Base-by-base conservation (phyloP, 2,113 vertebrate genomes). In the Podarcis muralis region DNA sequence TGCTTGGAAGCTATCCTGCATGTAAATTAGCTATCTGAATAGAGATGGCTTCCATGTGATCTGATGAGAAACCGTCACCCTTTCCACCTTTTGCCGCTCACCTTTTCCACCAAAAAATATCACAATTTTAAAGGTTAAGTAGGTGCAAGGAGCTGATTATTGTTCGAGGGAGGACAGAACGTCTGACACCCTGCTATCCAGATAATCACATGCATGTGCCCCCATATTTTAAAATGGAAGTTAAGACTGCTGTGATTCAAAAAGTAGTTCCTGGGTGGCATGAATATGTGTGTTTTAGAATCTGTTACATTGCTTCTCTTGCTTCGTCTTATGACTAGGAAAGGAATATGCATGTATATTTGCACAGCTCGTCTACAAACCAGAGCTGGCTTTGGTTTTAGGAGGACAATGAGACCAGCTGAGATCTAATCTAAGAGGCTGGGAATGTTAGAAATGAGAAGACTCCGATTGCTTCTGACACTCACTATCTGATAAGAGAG, bases 391-490 rank as follows among this genome's bases (percentile, higher is more conserved):
- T 69, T 53, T 86, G 76, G 62, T 43, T 86, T 48, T 68, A 78
- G 23, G 20, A 87, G 23, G 32, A 71, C 57, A 80, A 80, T 69
- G 43, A 87, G n/a, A 2, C n/a, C 15, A 18, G 43, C 53, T 69
- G 76, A 80, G 22, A 89, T 77, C 16, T 86, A 81, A 25, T 90
- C 40, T 90, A 48, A 74, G 78, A 59, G 43, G 22, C 74, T 85
- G 75, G 78, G 40, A 86, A 81, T 81, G 83, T 90, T 43, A 81
- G 84, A 16, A 76, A 62, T 86, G 48, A 87, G 90, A 90, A 86
- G 32, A 65, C 43, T 25, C 22, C 66, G 89, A 95, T 91, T 88
- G 83, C 76, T 53, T 71, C 84, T 80, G 80, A 85, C 40, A 81
- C 72, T 35, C 72, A 79, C 25, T 35, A 85, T 37, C n/a, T 82